Percentiles rank a stretch among this genome's conserved stretches.
Evolutionary conservation across 2,113 vertebrate genomes (phyloP).

Genomic region (Prionailurus bengalensis): DNA sequence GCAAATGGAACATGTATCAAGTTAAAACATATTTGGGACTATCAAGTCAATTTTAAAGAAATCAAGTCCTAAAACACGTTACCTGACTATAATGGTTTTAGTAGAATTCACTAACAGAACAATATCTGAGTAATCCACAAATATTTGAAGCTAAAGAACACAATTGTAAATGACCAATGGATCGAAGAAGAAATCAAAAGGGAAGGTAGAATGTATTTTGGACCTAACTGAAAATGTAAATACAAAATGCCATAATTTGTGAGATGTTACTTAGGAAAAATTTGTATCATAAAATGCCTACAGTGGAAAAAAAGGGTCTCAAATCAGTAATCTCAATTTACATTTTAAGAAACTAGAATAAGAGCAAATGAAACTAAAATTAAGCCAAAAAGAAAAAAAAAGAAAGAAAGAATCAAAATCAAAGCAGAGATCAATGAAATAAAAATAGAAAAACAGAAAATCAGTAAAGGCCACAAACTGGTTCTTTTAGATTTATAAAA

Average conservation of each 20-base stretch:
- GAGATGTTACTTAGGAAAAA: background rate
- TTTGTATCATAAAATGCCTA: background rate
- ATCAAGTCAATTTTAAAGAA: background rate
- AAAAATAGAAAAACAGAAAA: background rate
- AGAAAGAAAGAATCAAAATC: background rate
- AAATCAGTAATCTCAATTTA: background rate
- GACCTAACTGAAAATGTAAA: constrained; percentile 13
- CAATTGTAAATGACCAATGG: background rate
- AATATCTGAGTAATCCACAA: background rate
- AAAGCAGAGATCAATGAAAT: background rate
- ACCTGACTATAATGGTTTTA: background rate
- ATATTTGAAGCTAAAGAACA: background rate
- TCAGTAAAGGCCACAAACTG: background rate
- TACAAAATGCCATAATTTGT: background rate
- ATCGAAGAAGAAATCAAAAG: constrained; percentile 20
- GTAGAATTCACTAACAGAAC: background rate
- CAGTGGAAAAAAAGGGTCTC: background rate
- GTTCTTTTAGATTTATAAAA: background rate
- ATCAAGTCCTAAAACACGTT: background rate
- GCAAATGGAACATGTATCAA: background rate
- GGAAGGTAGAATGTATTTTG: background rate
- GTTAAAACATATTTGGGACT: background rate
- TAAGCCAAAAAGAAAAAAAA: background rate
- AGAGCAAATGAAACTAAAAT: background rate
- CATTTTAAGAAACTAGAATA: constrained; percentile 27